Base-by-base conservation (phyloP, 2,113 vertebrate genomes). In the Cisticola juncidis region DNA sequence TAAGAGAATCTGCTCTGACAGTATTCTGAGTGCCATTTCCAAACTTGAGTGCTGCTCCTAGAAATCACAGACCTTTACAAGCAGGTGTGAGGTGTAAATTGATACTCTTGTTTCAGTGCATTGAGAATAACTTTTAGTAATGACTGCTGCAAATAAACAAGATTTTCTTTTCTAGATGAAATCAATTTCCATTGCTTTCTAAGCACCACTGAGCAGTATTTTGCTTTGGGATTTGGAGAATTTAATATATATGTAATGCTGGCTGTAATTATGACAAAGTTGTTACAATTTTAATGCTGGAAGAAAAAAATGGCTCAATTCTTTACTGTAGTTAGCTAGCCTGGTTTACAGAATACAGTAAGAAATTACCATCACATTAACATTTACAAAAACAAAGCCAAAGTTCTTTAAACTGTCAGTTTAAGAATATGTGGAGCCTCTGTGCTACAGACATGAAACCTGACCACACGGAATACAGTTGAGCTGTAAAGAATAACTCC, bases 211-310 rank as follows among this genome's bases (percentile, higher is more conserved):
- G 45, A 78, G 23, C 57, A 76, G 15, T 23, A 60, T 68, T 68
- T 72, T 45, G 61, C 28, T n/a, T 8, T 6, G 33, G 48, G 65
- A 78, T 22, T 24, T 33, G 13, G 31, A 23, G 35, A 16, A 15
- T 53, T 79, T 36, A 44, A 58, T 35, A 58, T 4, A 5, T 3
- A 16, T 0, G 1, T 24, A 40, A 69, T 7, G 36, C 26, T 65
- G 36, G 28, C 2, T 69, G 31, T 28, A 88, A 64, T 72, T 25
- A 31, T 7, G 7, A 65, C 45, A 40, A 81, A 85, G n/a, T 26
- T 50, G 44, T 85, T 36, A 70, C 38, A 56, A 6, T 58, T 81
- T 42, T 44, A 9, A 51, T 47, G 26, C 58, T 81, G 42, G 42
- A 47, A 64, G 71, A 1, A 25, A 23, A 48, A 44, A 80, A 70